A percentile compares a stretch with the other conserved stretches of the same genome.
These are phyloP conservation scores for Macrobrachium nipponense DNA, from an alignment of 1,140 invertebrate genomes.

Conservation along the genomic window DNA sequence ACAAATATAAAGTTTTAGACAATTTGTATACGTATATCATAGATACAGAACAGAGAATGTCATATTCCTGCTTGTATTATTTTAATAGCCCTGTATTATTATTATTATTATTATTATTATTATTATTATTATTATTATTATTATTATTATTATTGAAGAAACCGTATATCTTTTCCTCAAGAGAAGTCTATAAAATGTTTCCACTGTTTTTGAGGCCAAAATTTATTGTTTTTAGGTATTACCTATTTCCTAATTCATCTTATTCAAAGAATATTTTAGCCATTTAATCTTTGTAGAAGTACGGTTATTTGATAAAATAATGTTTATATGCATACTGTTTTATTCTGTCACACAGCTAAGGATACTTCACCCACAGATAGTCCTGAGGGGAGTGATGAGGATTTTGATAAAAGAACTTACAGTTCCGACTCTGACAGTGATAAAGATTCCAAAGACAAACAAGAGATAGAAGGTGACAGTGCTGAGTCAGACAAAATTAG, in stretches of 20 bases:
- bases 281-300: not conserved
- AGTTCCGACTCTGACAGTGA: slow-evolving; percentile 40
- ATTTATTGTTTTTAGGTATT: too few species aligned
- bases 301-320: not conserved
- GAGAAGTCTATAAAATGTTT: too few species aligned
- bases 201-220: too few species aligned
- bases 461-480: slow-evolving; percentile 28
- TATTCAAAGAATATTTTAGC: too few species aligned
- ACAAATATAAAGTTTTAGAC: too few species aligned
- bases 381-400: slow-evolving; percentile 15
- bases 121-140: not conserved
- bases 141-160: not conserved
- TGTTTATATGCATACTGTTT: not conserved
- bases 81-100: too few species aligned
- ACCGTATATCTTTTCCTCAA: not conserved
- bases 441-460: slow-evolving; percentile 25
- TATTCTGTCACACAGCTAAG: not conserved
- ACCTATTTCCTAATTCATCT: too few species aligned
- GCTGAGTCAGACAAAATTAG: not conserved
- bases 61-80: too few species aligned
- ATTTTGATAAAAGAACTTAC: slow-evolving; percentile 45
- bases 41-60: too few species aligned
- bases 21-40: too few species aligned
- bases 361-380: not conserved
- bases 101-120: not conserved